Evolutionary conservation across 2,888 invertebrate species (phyloP), one percentile per base, ranked within the genome.

Genomic region (Eudemis profundana): DNA sequence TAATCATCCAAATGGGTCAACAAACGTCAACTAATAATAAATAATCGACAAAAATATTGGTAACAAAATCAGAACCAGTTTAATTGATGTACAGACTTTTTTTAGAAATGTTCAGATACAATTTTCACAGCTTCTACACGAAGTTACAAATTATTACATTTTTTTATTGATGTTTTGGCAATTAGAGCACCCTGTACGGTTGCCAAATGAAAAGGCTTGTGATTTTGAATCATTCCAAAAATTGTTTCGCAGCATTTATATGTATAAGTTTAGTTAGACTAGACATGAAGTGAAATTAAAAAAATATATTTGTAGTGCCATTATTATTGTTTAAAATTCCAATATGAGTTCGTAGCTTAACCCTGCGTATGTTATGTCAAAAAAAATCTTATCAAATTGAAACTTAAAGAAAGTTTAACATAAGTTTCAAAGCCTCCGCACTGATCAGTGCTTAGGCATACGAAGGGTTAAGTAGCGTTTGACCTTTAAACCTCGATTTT

Each of bases 171-270:
- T 29, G 1, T 12, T 14, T 40, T 57, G 36, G n/a, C 33, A 29
- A 42, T n/a, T 21, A 14, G 38, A 46, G 21, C 46, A 46, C 19
- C 12, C 36, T 46, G 27, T 59, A 51, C 4, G 21, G 1, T 61
- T 33, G 47, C 66, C 59, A 70, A 69, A 68, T 56, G 67, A 65
- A 42, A 90, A 90, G 90, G 89, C 89, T 90, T 90, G 90, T 90
- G 90, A 89, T 83, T 70, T 69, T 63, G 79, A 84, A 85, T 81
- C 87, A 89, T 90, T 90, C 90, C 90, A 89, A 85, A 85, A 81
- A 77, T 38, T 77, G 75, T 78, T 82, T 74, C 81, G 76, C 71
- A 77, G 78, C 74, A 23, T 72, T 42, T 15, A 82, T 79, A 79
- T 77, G 42, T 19, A 68, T 63, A 62, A 62, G 60, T 50, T 74